These are phyloP conservation scores for Ellobium chinense DNA, from an alignment of 2,888 invertebrate species.

Conservation along the genomic window DNA sequence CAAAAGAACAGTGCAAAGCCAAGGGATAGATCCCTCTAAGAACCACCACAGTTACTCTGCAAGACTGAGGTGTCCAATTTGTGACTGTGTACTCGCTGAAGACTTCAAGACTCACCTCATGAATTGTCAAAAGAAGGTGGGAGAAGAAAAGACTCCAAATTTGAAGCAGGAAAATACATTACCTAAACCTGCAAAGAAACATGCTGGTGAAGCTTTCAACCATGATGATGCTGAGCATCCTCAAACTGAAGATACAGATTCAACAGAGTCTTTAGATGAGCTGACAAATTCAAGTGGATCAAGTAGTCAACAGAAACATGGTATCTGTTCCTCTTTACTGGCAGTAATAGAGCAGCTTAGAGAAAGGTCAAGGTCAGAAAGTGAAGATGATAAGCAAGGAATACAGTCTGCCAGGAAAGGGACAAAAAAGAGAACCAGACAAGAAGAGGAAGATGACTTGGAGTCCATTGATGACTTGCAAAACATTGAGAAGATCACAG, in stretches of 20 bases:
- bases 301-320: constrained; percentile 49
- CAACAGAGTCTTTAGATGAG: constrained; percentile 44
- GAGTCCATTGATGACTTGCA: constrained; percentile 58
- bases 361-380: constrained; percentile 64
- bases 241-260: constrained; percentile 46
- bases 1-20: background rate
- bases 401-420: background rate
- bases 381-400: constrained; percentile 58
- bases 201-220: background rate
- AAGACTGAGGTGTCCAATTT: constrained; percentile 34
- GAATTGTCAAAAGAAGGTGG: constrained; percentile 26
- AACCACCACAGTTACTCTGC: background rate
- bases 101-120: constrained; percentile 34
- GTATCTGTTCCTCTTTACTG: constrained; percentile 76
- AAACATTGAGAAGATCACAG: constrained; percentile 69
- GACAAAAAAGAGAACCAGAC: constrained; percentile 46
- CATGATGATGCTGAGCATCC: constrained; percentile 13
- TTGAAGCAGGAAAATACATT: background rate
- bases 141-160: constrained; percentile 3
- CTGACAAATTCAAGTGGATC: constrained; percentile 12
- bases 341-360: constrained; percentile 77
- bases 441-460: constrained; percentile 56
- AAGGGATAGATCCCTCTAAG: background rate
- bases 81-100: constrained; percentile 23
- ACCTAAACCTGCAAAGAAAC: background rate